phyloP scores from a whole-genome alignment of 2,113 vertebrate species.

The Myrmophylax atrothorax region DNA sequence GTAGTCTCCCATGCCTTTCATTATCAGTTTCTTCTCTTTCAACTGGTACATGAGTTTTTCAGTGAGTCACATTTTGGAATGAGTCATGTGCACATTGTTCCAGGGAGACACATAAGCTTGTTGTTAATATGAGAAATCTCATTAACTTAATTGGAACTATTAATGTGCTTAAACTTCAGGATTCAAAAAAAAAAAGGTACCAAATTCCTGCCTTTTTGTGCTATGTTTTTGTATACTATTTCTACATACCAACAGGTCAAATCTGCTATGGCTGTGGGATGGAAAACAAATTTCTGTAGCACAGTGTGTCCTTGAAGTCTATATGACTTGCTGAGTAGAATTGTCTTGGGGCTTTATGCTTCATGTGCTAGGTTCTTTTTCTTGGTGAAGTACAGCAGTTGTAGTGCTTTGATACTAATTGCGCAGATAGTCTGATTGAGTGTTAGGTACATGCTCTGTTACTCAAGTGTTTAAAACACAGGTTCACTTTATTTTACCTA shows the following conservation, averaged over 20 bases:
- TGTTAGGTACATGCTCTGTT: background rate
- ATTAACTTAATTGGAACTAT: conserved; percentile 22
- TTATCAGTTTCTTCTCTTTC: conserved; percentile 10
- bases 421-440: background rate
- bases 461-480: background rate
- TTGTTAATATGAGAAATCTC: conserved; percentile 33
- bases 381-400: background rate
- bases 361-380: background rate
- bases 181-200: background rate
- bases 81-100: conserved; percentile 48
- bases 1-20: too few relatives aligned
- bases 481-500: background rate
- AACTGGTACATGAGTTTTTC: background rate
- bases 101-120: background rate
- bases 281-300: background rate
- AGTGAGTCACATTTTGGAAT: conserved; percentile 50
- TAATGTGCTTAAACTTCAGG: background rate
- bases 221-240: background rate
- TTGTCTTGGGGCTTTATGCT: background rate
- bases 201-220: background rate
- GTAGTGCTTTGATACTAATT: background rate
- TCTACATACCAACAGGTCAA: background rate
- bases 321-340: background rate
- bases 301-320: background rate
- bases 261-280: background rate